Evolutionary conservation across 2,888 invertebrate genomes (phyloP).

Genomic region (Beris morrisii): DNA sequence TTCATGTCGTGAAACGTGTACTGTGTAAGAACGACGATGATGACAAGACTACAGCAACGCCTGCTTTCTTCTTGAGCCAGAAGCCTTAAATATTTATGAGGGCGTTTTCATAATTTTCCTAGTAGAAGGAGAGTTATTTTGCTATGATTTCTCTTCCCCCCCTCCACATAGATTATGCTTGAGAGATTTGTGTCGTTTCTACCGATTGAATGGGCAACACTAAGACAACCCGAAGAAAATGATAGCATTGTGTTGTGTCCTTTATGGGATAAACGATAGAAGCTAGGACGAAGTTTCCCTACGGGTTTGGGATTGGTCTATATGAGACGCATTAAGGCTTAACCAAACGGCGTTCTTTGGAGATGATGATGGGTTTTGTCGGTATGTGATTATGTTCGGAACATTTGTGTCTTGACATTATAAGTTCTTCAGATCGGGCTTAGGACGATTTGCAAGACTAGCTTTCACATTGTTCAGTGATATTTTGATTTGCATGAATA

Average conservation of each 20-base stretch:
- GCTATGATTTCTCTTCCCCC: slow-evolving; percentile 9
- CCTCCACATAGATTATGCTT: no score
- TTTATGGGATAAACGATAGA: slow-evolving; percentile 24
- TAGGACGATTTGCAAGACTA: slow-evolving; percentile 27
- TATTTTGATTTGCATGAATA: no score
- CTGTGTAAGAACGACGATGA: no score
- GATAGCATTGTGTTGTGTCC: slow-evolving; percentile 22
- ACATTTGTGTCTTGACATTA: slow-evolving; percentile 24
- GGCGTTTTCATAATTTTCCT: slow-evolving; percentile 28
- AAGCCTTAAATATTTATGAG: slow-evolving; percentile 30
- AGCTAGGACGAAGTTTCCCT: slow-evolving; percentile 13
- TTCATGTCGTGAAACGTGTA: neutral
- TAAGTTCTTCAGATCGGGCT: slow-evolving; percentile 7
- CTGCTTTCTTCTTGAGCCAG: no score
- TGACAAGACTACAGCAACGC: no score
- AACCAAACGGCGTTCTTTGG: neutral
- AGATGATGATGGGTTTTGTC: slow-evolving; percentile 6
- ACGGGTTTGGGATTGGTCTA: no score
- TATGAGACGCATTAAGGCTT: no score
- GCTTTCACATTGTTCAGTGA: slow-evolving; percentile 13
- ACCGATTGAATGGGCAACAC: slow-evolving; percentile 29
- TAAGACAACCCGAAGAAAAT: slow-evolving; percentile 24
- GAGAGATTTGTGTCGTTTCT: slow-evolving; percentile 23
- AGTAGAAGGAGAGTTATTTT: slow-evolving; percentile 14
- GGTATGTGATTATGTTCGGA: slow-evolving; percentile 27